Evolutionary conservation across 2,888 invertebrate species (phyloP).

Genomic region (Acronicta aceris): DNA sequence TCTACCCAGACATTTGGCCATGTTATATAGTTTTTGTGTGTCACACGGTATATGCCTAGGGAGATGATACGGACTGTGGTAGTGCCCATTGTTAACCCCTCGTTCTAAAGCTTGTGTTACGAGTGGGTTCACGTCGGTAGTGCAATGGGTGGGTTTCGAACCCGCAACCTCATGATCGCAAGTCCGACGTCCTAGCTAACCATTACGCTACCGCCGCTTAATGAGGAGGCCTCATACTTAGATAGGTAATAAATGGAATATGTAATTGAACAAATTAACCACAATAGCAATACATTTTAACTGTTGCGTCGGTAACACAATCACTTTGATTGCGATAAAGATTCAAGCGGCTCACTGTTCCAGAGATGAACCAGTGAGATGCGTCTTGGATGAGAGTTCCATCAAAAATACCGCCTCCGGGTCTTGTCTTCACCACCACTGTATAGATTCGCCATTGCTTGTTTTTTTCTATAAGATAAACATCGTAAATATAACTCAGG

Average conservation of each 20-base stretch:
- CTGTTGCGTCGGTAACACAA: constrained; percentile 91
- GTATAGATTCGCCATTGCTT: constrained; percentile 85
- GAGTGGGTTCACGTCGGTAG: too few species aligned
- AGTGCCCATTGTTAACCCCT: too few species aligned
- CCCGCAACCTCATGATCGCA: too few species aligned
- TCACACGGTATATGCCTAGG: too few species aligned
- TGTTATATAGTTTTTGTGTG: too few species aligned
- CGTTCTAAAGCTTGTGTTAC: too few species aligned
- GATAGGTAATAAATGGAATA: not conserved
- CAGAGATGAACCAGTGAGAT: constrained; percentile 84
- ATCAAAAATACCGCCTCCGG: constrained; percentile 93
- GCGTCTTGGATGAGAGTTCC: constrained; percentile 89
- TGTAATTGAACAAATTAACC: constrained; percentile 23
- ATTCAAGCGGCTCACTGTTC: constrained; percentile 93
- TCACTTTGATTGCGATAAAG: constrained; percentile 92
- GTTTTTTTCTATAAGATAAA: constrained; percentile 86
- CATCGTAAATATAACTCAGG: constrained; percentile 74
- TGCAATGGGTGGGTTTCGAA: too few species aligned
- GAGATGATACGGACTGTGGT: too few species aligned
- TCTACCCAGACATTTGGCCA: too few species aligned
- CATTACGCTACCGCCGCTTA: too few species aligned
- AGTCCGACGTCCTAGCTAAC: too few species aligned
- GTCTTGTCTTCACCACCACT: constrained; percentile 89
- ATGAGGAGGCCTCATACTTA: too few species aligned
- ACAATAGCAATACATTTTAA: constrained; percentile 94